Conservation (phyloP, 2,113 vertebrate species). For the Halichoerus grypus region DNA sequence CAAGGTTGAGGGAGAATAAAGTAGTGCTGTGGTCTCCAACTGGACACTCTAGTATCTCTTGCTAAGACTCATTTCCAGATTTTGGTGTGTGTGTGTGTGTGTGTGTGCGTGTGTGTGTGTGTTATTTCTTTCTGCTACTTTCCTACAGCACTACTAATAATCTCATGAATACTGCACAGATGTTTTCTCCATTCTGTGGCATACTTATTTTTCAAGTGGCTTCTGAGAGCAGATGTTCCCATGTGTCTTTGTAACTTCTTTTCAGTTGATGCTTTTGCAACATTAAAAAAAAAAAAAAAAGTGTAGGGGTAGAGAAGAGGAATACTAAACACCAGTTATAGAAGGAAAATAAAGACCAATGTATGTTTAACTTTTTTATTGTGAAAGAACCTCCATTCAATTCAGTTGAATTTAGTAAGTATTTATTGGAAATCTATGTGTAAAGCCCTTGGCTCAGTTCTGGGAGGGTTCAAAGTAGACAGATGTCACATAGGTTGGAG, state of each 20-base stretch:
- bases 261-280: constrained; percentile 65
- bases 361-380: background rate
- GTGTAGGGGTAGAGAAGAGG: background rate
- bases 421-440: background rate
- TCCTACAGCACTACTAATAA: constrained; percentile 64
- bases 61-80: constrained; percentile 2
- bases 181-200: constrained; percentile 83
- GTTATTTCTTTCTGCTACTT: background rate
- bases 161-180: constrained; percentile 80
- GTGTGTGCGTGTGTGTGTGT: background rate
- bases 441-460: background rate
- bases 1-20: background rate
- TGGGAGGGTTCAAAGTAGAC: background rate
- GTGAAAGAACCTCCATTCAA: background rate
- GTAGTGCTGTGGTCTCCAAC: background rate
- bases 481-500: constrained; percentile 46
- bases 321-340: constrained; percentile 32
- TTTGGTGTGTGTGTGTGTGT: background rate
- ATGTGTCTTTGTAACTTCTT: constrained; percentile 77
- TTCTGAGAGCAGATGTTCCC: constrained; percentile 88
- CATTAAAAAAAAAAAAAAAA: background rate
- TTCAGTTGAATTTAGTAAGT: constrained; percentile 38
- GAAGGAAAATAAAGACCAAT: constrained; percentile 1
- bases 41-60: background rate
- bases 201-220: constrained; percentile 87